Conservation (phyloP, 23 tunicate genomes). For the Styela clava region DNA sequence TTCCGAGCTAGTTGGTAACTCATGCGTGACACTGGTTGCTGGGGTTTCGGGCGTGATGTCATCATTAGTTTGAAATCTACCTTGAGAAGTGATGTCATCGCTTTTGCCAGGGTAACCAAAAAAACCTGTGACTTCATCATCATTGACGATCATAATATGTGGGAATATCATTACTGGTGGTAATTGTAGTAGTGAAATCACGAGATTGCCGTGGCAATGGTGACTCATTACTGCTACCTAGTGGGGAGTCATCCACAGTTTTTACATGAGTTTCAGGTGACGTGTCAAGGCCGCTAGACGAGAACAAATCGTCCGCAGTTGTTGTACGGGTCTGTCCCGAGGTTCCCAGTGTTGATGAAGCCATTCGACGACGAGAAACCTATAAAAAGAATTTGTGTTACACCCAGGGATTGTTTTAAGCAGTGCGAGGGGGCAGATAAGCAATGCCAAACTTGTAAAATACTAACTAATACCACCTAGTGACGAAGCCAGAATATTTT, state of each 20-base stretch:
- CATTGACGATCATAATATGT: neutral
- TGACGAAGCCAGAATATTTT: too few species aligned
- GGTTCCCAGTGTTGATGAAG: neutral
- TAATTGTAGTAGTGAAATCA: neutral
- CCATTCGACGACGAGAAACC: neutral
- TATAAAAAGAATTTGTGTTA: neutral
- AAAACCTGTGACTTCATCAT: neutral
- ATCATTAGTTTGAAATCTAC: neutral
- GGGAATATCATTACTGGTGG: neutral
- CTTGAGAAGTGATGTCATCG: neutral
- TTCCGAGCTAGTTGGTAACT: neutral
- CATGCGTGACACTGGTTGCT: neutral
- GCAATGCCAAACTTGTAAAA: too few species aligned
- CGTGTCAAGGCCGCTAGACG: conserved; percentile 8
- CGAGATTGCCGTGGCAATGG: conserved; percentile 3
- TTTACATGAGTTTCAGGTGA: neutral
- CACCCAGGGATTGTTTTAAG: too few species aligned
- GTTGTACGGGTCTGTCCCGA: neutral
- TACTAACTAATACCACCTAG: too few species aligned
- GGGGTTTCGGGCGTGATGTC: neutral
- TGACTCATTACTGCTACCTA: neutral
- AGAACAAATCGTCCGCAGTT: neutral
- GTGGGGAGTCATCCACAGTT: neutral
- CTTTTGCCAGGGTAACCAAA: neutral
- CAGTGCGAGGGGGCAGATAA: too few species aligned